phyloP scores from a whole-genome alignment of 2,113 vertebrate genomes.

The Antechinus flavipes region DNA sequence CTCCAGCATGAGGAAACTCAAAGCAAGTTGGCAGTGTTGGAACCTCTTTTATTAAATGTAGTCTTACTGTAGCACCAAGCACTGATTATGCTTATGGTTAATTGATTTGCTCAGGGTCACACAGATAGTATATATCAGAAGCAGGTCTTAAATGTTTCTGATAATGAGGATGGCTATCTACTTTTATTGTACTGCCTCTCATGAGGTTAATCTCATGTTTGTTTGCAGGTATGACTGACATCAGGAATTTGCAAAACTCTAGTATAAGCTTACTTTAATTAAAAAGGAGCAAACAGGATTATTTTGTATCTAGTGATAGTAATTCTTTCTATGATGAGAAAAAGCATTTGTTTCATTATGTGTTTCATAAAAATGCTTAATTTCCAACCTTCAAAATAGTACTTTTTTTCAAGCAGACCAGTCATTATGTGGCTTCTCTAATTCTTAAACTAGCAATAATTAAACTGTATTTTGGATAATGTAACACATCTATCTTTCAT shows the following conservation, averaged over 20 bases:
- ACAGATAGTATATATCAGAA: background rate
- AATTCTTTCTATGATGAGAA: background rate
- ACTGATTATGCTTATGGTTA: background rate
- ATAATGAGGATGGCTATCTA: background rate
- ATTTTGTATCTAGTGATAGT: background rate
- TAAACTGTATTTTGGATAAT: slow-evolving; percentile 34
- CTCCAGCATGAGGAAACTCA: background rate
- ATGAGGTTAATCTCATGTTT: background rate
- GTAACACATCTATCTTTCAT: background rate
- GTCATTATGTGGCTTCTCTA: background rate
- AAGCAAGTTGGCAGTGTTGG: background rate
- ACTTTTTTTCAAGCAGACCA: slow-evolving; percentile 9
- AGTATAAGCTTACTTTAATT: background rate
- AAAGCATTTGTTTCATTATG: background rate
- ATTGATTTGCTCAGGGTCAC: background rate
- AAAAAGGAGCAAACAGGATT: background rate
- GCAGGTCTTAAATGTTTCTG: background rate
- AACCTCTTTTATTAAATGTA: background rate
- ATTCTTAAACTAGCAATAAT: background rate
- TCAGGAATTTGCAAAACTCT: background rate
- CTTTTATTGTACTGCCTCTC: background rate
- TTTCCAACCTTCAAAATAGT: background rate
- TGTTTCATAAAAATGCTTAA: background rate
- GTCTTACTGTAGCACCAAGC: background rate
- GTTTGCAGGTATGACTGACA: background rate